Evolutionary conservation across 2,797 vertebrate genomes (phyloP).

Genomic region (Labroides dimidiatus): DNA sequence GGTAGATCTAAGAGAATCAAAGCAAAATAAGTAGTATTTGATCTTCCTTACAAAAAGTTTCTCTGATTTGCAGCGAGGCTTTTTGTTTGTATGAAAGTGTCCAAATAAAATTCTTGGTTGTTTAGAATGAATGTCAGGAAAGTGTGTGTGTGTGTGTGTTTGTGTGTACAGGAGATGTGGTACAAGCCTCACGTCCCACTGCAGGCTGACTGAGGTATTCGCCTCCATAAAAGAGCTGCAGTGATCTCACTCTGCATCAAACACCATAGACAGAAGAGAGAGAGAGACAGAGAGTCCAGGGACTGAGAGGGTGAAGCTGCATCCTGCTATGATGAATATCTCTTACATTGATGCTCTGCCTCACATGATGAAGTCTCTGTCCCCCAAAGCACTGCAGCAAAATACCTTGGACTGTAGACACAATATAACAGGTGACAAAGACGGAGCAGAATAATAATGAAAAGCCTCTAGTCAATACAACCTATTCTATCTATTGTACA

Average conservation of each 20-base stretch:
- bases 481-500: neutral
- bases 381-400: neutral
- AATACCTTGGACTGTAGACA: neutral
- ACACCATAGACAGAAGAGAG: constrained; percentile 25
- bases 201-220: constrained; percentile 41
- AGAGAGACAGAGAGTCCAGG: neutral
- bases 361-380: constrained; percentile 16
- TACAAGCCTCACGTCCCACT: constrained; percentile 42
- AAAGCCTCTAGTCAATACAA: neutral
- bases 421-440: neutral
- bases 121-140: constrained; percentile 2
- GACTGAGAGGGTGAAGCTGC: neutral
- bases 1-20: neutral
- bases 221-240: constrained; percentile 46
- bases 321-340: constrained; percentile 2
- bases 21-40: neutral
- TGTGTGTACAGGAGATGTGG: constrained; percentile 20
- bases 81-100: neutral
- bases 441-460: neutral
- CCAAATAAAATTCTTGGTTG: neutral
- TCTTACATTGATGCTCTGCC: constrained; percentile 20
- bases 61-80: neutral
- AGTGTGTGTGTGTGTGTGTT: neutral
- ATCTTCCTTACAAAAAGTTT: neutral
- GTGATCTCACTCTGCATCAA: constrained; percentile 59